Percentiles rank a stretch among this genome's conserved stretches.
Evolutionary conservation across 2,888 invertebrate species (phyloP).

Genomic region (Orchesella flavescens): DNA sequence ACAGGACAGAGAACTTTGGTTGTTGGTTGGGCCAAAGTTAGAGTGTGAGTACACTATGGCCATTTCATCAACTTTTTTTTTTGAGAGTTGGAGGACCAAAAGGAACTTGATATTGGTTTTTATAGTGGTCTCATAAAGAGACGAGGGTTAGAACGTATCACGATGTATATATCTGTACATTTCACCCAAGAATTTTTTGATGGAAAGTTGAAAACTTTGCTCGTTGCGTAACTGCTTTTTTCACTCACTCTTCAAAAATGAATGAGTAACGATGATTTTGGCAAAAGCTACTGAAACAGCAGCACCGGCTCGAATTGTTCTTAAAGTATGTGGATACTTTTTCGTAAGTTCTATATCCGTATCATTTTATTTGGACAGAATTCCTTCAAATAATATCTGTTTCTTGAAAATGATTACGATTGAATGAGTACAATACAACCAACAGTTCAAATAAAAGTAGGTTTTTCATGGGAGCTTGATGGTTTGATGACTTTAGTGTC

Average conservation of each 20-base stretch:
- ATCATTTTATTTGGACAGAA: conserved; percentile 2
- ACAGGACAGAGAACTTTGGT: not conserved
- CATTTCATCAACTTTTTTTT: conserved; percentile 17
- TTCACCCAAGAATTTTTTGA: not conserved
- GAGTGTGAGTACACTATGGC: not conserved
- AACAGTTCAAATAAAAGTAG: conserved; percentile 50
- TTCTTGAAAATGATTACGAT: conserved; percentile 25
- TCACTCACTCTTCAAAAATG: conserved; percentile 41
- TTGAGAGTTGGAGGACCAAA: not conserved
- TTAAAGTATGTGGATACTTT: not conserved
- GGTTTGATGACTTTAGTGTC: conserved; percentile 54
- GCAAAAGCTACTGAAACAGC: conserved; percentile 38
- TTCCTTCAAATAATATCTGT: too few relatives aligned
- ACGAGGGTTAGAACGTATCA: not conserved
- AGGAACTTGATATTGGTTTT: conserved; percentile 21
- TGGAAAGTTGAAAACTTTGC: conserved; percentile 5
- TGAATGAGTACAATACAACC: conserved; percentile 12
- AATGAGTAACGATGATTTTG: conserved; percentile 43
- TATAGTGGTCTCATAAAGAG: not conserved
- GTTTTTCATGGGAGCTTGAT: conserved; percentile 53
- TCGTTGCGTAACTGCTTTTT: not conserved
- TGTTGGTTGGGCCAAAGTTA: too few relatives aligned
- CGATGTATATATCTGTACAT: not conserved
- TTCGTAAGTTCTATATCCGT: not conserved
- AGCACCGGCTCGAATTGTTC: not conserved